Conservation (phyloP, 2,797 vertebrate genomes). For the Crax fasciolata region DNA sequence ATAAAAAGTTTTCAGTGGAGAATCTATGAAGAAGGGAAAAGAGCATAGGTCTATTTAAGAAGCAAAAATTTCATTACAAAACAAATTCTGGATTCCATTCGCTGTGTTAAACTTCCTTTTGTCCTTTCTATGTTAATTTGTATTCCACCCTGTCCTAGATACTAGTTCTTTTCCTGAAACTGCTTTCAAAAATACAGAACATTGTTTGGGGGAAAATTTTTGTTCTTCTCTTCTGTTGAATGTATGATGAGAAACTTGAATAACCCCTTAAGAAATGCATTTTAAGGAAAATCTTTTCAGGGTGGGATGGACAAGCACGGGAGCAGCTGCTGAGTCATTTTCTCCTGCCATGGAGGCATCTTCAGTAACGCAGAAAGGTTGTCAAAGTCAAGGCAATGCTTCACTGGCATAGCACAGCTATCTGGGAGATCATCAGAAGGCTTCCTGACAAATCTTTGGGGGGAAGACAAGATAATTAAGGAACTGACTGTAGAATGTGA, state of each 20-base stretch:
- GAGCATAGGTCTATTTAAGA: neutral
- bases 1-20: neutral
- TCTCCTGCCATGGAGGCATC: neutral
- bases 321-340: neutral
- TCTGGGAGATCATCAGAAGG: constrained; percentile 10
- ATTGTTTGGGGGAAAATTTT: neutral
- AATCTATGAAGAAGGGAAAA: neutral
- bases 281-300: constrained; percentile 36
- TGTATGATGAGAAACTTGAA: constrained; percentile 28
- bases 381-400: neutral
- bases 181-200: constrained; percentile 59
- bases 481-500: constrained; percentile 29
- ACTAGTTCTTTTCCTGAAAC: neutral
- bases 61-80: neutral
- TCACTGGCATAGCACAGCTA: neutral
- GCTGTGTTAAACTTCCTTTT: neutral
- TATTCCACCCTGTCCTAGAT: constrained; percentile 32
- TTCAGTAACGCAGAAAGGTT: neutral
- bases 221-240: constrained; percentile 9
- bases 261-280: constrained; percentile 28
- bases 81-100: neutral
- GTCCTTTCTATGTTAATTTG: constrained; percentile 32
- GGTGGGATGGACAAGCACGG: neutral
- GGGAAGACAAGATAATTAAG: constrained; percentile 69
- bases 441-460: constrained; percentile 21